Conservation (phyloP, 1,140 invertebrate genomes). For the Melanaphis sacchari region DNA sequence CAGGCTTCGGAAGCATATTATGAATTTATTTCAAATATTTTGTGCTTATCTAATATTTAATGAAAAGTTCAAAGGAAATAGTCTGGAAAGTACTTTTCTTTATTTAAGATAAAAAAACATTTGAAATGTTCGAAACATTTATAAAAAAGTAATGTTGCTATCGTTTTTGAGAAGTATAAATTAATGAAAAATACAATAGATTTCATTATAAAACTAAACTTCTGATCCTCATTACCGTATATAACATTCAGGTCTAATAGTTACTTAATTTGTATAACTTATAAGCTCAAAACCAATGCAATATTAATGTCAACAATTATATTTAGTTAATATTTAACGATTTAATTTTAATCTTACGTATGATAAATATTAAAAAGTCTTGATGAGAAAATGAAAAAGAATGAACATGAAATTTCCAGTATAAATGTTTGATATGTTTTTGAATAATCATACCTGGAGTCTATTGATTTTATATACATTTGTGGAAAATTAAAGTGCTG, state of each 20-base stretch:
- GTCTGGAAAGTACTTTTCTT: background rate
- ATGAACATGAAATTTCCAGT: background rate
- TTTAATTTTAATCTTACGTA: background rate
- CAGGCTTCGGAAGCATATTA: background rate
- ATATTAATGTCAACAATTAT: background rate
- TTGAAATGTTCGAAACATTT: background rate
- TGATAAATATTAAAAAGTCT: background rate
- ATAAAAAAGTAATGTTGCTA: background rate
- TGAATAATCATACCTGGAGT: background rate
- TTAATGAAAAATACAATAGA: background rate
- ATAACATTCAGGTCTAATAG: background rate
- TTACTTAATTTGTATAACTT: background rate
- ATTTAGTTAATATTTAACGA: background rate
- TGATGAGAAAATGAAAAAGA: background rate
- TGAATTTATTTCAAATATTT: background rate
- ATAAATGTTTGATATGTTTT: background rate
- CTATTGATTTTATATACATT: background rate
- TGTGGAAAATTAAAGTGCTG: background rate
- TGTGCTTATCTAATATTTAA: background rate
- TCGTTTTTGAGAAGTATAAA: background rate
- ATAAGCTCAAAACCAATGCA: too few species aligned
- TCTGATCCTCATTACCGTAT: background rate
- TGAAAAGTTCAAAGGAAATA: background rate
- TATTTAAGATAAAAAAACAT: background rate
- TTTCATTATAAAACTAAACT: background rate